Evolutionary conservation across 2,113 vertebrate genomes (phyloP), one percentile per base, ranked within the genome.

Genomic region (Malurus melanocephalus): DNA sequence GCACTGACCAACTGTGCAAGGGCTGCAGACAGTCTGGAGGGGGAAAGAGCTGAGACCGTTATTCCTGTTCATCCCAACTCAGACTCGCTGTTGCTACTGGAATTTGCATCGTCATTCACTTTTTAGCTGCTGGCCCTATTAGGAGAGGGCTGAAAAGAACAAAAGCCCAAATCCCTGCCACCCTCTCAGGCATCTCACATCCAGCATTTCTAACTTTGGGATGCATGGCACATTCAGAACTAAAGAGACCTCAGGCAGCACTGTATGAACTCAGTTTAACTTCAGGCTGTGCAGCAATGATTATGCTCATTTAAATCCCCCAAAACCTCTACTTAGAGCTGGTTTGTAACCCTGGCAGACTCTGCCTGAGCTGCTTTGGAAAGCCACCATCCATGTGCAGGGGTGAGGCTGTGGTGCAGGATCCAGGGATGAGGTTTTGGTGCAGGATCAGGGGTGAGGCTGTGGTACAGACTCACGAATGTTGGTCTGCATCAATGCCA

Each of bases 51-150:
- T 88, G 93, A 94, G 90, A 16, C 24, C 11, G 10, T 90, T 86
- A 64, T 87, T 94, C 86, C 77, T 77, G 78, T 73, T 95, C 83
- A 93, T 76, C 89, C 91, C 89, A 74, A 49, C 79, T 52, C 80
- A 74, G 73, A 62, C 83, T 84, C 8, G 1, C 75, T 90, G 86
- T 16, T 88, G 88, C 85, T 26, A 11, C 7, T 94, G 92, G 92
- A 94, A 94, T 95, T 73, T 90, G 88, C 93, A 90, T 32, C 2
- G 66, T 88, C 90, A 93, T 76, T 96, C 90, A 88, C 40, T 88
- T 69, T 87, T 91, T 62, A 76, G 75, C 38, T 85, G 64, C 67
- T 3, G 12, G 80, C 35, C 40, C 86, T 86, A 46, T n/a, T 46
- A 86, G 88, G 51, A 51, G 43, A 38, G 8, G 42, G 56, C 42